Conservation (phyloP, 2,888 invertebrate species). For the Serrognathus titanus region DNA sequence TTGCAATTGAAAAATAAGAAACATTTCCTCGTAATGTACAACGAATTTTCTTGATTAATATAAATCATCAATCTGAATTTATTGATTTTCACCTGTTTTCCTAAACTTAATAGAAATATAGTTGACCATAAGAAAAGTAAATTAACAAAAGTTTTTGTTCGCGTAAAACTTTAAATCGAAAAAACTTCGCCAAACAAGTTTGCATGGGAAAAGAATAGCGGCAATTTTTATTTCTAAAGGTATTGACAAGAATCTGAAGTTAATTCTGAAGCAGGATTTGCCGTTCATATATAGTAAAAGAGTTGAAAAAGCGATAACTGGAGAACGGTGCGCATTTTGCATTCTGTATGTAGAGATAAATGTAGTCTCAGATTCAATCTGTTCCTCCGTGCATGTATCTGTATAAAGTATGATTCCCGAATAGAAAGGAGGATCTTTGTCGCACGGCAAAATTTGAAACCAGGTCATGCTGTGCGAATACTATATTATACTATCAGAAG, state of each 20-base stretch:
- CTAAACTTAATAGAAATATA: no score
- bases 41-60: no score
- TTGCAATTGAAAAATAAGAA: no score
- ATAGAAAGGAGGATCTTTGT: no score
- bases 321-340: neutral
- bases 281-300: neutral
- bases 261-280: neutral
- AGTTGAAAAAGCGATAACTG: neutral
- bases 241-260: slow-evolving; percentile 1
- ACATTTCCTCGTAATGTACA: no score
- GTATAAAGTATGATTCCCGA: no score
- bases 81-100: no score
- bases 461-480: no score
- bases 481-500: no score
- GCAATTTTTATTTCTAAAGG: neutral
- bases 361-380: neutral
- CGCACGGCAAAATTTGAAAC: no score
- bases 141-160: slow-evolving; percentile 13
- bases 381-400: neutral
- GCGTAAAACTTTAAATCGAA: slow-evolving; percentile 24
- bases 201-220: neutral
- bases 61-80: no score
- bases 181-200: neutral
- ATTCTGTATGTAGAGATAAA: neutral
- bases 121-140: slow-evolving; percentile 1